phyloP scores from a whole-genome alignment of 2,113 vertebrate genomes.

The Reinhardtius hippoglossoides region DNA sequence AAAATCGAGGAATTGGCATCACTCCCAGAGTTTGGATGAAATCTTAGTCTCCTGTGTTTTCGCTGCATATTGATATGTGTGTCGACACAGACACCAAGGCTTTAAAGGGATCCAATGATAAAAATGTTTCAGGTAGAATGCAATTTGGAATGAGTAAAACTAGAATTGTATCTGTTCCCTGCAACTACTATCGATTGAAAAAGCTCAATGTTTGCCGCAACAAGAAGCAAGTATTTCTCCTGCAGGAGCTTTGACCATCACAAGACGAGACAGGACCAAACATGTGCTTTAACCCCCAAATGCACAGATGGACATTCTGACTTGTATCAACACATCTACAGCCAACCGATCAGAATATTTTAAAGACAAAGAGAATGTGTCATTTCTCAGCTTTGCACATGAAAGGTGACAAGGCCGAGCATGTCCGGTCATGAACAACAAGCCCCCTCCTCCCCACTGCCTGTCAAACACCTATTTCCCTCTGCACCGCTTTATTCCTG shows the following conservation, averaged over 20 bases:
- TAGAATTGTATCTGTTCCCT: neutral
- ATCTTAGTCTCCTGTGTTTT: neutral
- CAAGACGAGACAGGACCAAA: neutral
- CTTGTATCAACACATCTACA: neutral
- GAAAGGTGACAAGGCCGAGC: slow-evolving; percentile 32
- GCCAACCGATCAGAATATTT: neutral
- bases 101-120: neutral
- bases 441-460: neutral
- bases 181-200: neutral
- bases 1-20: slow-evolving; percentile 11
- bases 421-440: slow-evolving; percentile 61
- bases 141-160: neutral
- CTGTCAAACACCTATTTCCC: slow-evolving; percentile 17
- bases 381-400: slow-evolving; percentile 36
- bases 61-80: slow-evolving; percentile 11
- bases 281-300: neutral
- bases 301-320: neutral
- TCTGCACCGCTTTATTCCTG: slow-evolving; percentile 15
- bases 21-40: slow-evolving; percentile 1
- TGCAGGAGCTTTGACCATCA: slow-evolving; percentile 11
- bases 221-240: slow-evolving; percentile 1
- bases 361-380: neutral
- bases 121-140: neutral
- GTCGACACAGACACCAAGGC: neutral
- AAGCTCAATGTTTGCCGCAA: neutral